These are phyloP conservation scores for Xenus cinereus DNA, from an alignment of 2,113 vertebrate genomes.

Conservation along the genomic window DNA sequence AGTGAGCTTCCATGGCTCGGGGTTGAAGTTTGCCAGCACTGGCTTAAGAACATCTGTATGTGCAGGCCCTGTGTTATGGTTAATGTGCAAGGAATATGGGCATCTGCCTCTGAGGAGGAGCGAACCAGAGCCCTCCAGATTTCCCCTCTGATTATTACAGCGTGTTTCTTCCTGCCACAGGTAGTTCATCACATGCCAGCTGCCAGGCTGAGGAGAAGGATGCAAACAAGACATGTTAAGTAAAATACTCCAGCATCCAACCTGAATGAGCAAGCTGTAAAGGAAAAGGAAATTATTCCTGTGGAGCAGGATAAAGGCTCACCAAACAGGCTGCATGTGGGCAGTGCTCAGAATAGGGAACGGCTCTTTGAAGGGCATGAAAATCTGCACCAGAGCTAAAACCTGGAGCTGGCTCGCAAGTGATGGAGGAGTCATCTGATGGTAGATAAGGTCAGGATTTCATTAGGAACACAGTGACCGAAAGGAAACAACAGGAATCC, in stretches of 20 bases:
- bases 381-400: not conserved
- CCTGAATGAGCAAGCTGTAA: not conserved
- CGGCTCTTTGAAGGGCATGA: not conserved
- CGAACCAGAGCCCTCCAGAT: constrained; percentile 17
- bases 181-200: constrained; percentile 29
- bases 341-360: not conserved
- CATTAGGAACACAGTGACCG: not conserved
- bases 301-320: constrained; percentile 18
- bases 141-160: constrained; percentile 35
- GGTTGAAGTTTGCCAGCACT: not conserved
- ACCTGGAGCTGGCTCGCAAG: not conserved
- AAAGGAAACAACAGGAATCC: not conserved
- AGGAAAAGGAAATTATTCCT: constrained; percentile 45
- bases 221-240: constrained; percentile 22
- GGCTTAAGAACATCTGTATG: not conserved
- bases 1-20: not conserved
- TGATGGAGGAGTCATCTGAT: not conserved
- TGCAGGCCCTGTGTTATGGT: not conserved
- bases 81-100: not conserved
- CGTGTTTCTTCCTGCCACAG: constrained; percentile 54
- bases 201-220: not conserved
- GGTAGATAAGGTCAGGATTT: not conserved
- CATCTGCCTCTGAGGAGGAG: constrained; percentile 8
- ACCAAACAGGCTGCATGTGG: not conserved
- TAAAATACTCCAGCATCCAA: not conserved